A percentile compares a stretch with the other conserved stretches of the same genome.
Evolutionary conservation across 1,140 invertebrate species (phyloP).

Genomic region (Aphelenchoides avenae): DNA sequence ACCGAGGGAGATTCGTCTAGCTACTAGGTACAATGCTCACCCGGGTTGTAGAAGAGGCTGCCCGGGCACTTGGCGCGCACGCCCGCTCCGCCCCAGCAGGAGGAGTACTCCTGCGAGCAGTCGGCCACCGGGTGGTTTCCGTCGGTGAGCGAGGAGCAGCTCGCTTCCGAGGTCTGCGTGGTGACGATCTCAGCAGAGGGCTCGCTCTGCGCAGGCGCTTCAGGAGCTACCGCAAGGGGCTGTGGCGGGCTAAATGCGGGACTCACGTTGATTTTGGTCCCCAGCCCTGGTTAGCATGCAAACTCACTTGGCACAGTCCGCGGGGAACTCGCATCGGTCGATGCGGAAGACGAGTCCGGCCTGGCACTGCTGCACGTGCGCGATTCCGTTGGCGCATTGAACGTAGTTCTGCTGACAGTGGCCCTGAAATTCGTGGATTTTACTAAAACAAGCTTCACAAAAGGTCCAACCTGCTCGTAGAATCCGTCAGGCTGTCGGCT

Average conservation of each 20-base stretch:
- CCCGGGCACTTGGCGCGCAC: too few relatives aligned
- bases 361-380: constrained; percentile 5
- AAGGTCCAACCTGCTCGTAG: constrained; percentile 15
- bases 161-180: background rate
- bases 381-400: constrained; percentile 22
- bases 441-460: too few relatives aligned
- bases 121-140: too few relatives aligned
- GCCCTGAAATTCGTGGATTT: too few relatives aligned
- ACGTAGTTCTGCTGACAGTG: constrained; percentile 18
- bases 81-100: too few relatives aligned
- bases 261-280: background rate
- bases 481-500: constrained; percentile 16
- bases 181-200: background rate
- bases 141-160: background rate
- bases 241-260: constrained; percentile 14
- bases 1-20: too few relatives aligned
- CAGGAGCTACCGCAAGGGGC: background rate
- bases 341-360: constrained; percentile 16
- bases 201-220: background rate
- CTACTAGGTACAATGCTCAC: too few relatives aligned
- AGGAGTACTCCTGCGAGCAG: too few relatives aligned
- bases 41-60: too few relatives aligned
- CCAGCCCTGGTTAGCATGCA: too few relatives aligned
- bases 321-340: constrained; percentile 9
- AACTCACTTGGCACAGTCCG: constrained; percentile 23